Percentiles rank a stretch among this genome's conserved stretches.
Conservation (phyloP, 2,113 vertebrate genomes). For the Eleginops maclovinus region DNA sequence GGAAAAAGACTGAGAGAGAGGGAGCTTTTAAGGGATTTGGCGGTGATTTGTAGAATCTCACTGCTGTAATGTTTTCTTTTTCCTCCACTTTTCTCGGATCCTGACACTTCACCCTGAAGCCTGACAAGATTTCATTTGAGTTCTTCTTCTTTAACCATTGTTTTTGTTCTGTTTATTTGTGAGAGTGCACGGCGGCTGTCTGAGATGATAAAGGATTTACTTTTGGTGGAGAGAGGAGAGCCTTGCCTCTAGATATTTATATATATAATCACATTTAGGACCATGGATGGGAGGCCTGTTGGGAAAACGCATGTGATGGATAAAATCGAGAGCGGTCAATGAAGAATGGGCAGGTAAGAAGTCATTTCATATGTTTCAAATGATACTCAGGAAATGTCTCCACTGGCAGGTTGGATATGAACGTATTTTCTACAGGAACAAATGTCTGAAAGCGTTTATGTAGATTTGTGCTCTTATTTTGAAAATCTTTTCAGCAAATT, state of each 20-base stretch:
- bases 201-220: slow-evolving; percentile 77
- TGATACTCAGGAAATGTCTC: not conserved
- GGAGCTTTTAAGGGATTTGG: slow-evolving; percentile 87
- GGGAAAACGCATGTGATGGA: slow-evolving; percentile 57
- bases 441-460: slow-evolving; percentile 1
- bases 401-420: not conserved
- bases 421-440: not conserved
- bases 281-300: slow-evolving; percentile 56
- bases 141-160: slow-evolving; percentile 26
- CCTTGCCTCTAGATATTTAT: slow-evolving; percentile 47
- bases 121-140: slow-evolving; percentile 50
- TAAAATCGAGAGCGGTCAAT: slow-evolving; percentile 56
- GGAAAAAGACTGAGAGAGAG: slow-evolving; percentile 43
- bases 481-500: not conserved
- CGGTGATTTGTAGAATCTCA: slow-evolving; percentile 84
- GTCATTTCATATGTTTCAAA: too few relatives aligned
- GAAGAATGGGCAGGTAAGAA: slow-evolving; percentile 78
- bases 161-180: slow-evolving; percentile 43
- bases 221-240: slow-evolving; percentile 51
- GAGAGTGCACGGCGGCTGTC: slow-evolving; percentile 42
- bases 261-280: slow-evolving; percentile 52
- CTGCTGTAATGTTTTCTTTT: slow-evolving; percentile 77
- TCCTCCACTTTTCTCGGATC: slow-evolving; percentile 60
- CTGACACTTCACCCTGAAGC: slow-evolving; percentile 51
- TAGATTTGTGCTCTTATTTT: not conserved